A percentile compares a stretch with the other conserved stretches of the same genome.
These are phyloP conservation scores for Melangyna quadrimaculata DNA, from an alignment of 2,888 invertebrate species.

Conservation along the genomic window DNA sequence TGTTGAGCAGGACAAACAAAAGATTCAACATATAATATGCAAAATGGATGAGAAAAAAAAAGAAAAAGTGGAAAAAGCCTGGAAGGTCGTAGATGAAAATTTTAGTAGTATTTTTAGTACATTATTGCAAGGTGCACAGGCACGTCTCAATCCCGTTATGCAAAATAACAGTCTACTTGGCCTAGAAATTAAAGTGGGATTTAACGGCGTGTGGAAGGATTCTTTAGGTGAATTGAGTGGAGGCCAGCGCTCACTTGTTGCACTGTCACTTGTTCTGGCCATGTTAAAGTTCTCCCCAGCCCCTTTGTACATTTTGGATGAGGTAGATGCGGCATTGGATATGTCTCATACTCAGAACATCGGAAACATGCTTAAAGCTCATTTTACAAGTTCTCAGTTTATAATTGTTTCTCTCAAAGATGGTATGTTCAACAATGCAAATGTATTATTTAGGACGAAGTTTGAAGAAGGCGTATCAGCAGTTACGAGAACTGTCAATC, in stretches of 20 bases:
- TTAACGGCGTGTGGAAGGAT: conserved; percentile 97
- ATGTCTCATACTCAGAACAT: conserved; percentile 99
- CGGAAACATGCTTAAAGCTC: conserved; percentile 94
- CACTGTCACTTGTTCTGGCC: conserved; percentile 96
- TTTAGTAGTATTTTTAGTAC: conserved; percentile 97
- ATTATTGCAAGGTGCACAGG: conserved; percentile 94
- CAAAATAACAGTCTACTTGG: conserved; percentile 85
- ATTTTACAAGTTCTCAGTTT: conserved; percentile 96
- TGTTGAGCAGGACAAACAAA: conserved; percentile 88
- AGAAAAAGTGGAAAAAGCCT: conserved; percentile 89
- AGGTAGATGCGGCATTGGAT: conserved; percentile 99
- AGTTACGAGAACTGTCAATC: conserved; percentile 85
- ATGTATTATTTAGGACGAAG: conserved; percentile 96
- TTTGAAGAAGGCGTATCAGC: conserved; percentile 98
- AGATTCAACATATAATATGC: conserved; percentile 89
- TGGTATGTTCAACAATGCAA: conserved; percentile 99
- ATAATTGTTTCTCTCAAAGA: conserved; percentile 99
- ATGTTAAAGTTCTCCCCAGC: conserved; percentile 99
- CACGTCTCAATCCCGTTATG: conserved; percentile 87
- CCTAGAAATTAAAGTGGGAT: conserved; percentile 94
- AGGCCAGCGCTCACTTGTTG: conserved; percentile 97
- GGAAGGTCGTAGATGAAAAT: conserved; percentile 93
- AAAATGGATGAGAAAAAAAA: conserved; percentile 96
- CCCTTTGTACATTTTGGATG: conserved; percentile 98
- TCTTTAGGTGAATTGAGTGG: conserved; percentile 97